Base-by-base conservation (phyloP, 2,888 invertebrate species). In the Melinaea menophilus region DNA sequence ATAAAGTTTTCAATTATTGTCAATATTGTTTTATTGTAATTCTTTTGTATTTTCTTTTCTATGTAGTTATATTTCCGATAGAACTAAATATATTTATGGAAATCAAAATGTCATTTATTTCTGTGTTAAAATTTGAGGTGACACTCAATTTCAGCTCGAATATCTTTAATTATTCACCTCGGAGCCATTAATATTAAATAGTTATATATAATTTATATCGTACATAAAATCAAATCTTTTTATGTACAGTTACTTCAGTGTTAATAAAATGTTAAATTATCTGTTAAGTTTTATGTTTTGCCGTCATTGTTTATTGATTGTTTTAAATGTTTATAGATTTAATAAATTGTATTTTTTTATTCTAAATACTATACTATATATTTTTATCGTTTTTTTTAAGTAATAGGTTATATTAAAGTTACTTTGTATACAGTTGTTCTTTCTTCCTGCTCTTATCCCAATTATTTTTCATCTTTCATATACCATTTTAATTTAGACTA, bases 201-300 rank as follows among this genome's bases (percentile, higher is more conserved):
- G 46, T 11, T 46, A 9, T 51, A 7, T 51, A 51, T 51, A 51
- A 51, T 31, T 51, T 31, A 51, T 51, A 31, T 31, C 31, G 51
- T 51, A 51, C 31, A 51, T 51, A 51, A 51, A 51, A 51, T 51
- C 31, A 51, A 51, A 51, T 51, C 51, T 51, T 51, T 51, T 51
- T 31, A 31, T 11, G 12, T 51, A 22, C 51, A 51, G 51, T 51
- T 51, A 51, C 31, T 31, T 51, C 31, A 51, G 12, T 51, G 51
- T 51, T 51, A 51, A 51, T 51, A 51, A 51, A 51, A 51, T 51
- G 48, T 31, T 31, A 22, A 31, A 31, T 31, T 51, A 31, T 51
- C 31, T 51, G 51, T 51, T 31, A 51, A 22, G 48, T 48, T 48
- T 48, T 48, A 51, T 51, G 31, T 51, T 51, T 9, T 11, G 31